Conservation (phyloP, 2,113 vertebrate species). For the Illadopsis cleaveri region DNA sequence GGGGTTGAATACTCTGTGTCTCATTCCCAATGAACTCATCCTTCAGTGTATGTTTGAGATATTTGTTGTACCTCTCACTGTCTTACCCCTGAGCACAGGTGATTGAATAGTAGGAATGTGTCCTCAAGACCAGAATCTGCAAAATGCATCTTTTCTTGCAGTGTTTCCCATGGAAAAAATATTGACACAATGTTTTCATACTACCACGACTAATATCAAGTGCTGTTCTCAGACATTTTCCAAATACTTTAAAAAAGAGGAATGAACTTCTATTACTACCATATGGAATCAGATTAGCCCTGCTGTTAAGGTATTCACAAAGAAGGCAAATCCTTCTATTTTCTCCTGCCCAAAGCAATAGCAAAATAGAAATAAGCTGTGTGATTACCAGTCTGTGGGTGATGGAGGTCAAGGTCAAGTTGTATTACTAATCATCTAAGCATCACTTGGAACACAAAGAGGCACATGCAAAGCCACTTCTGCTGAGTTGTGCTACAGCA, state of each 20-base stretch:
- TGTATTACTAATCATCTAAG: not conserved
- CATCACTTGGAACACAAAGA: not conserved
- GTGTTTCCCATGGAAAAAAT: not conserved
- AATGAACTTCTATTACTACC: not conserved
- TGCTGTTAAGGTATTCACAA: not conserved
- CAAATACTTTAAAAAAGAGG: not conserved
- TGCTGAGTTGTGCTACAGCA: not conserved
- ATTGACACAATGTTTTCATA: not conserved
- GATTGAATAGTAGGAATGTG: not conserved
- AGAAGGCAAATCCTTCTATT: not conserved
- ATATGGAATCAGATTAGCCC: slow-evolving; percentile 5
- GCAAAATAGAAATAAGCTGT: not conserved
- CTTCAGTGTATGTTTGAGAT: not conserved
- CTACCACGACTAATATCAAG: not conserved
- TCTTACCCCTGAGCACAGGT: not conserved
- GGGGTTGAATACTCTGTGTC: not conserved
- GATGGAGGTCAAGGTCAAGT: not conserved
- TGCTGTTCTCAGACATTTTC: not conserved
- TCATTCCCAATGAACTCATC: not conserved
- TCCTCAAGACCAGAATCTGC: not conserved
- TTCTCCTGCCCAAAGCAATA: not conserved
- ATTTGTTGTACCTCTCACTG: not conserved
- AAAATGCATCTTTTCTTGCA: not conserved
- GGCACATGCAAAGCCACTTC: not conserved
- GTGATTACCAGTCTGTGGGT: not conserved